phyloP scores from a whole-genome alignment of 2,888 invertebrate species.

The Spisula solida region DNA sequence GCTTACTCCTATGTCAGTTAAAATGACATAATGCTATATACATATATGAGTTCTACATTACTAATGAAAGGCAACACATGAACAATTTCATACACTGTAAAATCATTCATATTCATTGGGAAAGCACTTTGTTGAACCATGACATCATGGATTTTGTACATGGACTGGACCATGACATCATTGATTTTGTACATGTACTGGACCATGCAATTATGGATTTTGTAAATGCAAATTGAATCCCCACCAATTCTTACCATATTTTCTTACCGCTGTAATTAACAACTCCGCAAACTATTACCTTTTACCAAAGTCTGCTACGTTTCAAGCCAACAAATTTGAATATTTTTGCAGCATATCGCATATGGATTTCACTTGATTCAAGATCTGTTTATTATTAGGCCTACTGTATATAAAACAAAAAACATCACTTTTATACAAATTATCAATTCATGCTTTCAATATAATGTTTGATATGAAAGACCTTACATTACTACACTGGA shows the following conservation, averaged over 20 bases:
- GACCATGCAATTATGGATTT: no score
- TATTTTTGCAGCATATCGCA: no score
- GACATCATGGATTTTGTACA: no score
- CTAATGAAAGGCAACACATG: neutral
- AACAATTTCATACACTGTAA: neutral
- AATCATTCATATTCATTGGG: neutral
- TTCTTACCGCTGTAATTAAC: no score
- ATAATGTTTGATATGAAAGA: neutral
- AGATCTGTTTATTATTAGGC: constrained; percentile 8
- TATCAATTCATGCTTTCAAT: neutral
- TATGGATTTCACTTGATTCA: neutral
- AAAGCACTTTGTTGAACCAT: no score
- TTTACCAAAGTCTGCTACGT: no score
- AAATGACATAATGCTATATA: neutral
- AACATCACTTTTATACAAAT: neutral
- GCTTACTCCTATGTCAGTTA: neutral
- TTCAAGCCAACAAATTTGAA: no score
- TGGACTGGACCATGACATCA: no score
- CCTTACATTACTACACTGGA: neutral
- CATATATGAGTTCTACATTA: neutral
- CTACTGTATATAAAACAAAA: neutral
- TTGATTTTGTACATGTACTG: no score
- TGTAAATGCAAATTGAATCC: no score
- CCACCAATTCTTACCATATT: no score
- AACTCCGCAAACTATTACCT: no score